These are phyloP conservation scores for Dryomyza anilis DNA, from an alignment of 2,888 invertebrate genomes.

Conservation along the genomic window DNA sequence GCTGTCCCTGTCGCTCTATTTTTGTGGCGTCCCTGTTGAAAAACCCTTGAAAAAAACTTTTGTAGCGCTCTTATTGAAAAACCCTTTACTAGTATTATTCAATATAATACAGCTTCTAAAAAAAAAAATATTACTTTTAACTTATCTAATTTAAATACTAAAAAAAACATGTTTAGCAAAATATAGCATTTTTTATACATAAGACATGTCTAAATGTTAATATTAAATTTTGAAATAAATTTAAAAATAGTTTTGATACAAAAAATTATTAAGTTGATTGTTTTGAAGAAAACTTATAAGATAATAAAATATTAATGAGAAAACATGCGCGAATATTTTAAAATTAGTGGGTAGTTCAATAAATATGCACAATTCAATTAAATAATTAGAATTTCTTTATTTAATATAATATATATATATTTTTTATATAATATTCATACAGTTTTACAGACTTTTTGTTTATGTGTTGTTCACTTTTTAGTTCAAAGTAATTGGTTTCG, in stretches of 20 bases:
- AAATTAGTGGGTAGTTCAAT: neutral
- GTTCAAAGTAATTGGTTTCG: constrained; percentile 6
- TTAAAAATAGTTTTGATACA: neutral
- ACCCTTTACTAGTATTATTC: too few relatives aligned
- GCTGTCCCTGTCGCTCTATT: too few relatives aligned
- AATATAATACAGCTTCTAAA: too few relatives aligned
- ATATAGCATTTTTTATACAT: neutral
- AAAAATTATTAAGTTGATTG: neutral
- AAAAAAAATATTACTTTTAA: too few relatives aligned
- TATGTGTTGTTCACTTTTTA: constrained; percentile 18
- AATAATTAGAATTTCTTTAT: constrained; percentile 20
- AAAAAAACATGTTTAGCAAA: neutral
- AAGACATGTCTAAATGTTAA: neutral
- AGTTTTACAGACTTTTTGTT: constrained; percentile 21
- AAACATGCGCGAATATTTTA: too few relatives aligned
- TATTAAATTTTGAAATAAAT: neutral
- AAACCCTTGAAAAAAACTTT: too few relatives aligned
- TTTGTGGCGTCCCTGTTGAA: too few relatives aligned
- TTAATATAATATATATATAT: too few relatives aligned
- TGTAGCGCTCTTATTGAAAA: too few relatives aligned
- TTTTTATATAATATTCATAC: constrained; percentile 18
- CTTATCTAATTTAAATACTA: too few relatives aligned
- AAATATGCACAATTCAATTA: neutral
- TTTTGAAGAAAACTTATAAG: neutral
- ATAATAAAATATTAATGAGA: neutral